These are phyloP conservation scores for Enteromius radiatus DNA, from an alignment of 2,797 vertebrate species.

Conservation along the genomic window DNA sequence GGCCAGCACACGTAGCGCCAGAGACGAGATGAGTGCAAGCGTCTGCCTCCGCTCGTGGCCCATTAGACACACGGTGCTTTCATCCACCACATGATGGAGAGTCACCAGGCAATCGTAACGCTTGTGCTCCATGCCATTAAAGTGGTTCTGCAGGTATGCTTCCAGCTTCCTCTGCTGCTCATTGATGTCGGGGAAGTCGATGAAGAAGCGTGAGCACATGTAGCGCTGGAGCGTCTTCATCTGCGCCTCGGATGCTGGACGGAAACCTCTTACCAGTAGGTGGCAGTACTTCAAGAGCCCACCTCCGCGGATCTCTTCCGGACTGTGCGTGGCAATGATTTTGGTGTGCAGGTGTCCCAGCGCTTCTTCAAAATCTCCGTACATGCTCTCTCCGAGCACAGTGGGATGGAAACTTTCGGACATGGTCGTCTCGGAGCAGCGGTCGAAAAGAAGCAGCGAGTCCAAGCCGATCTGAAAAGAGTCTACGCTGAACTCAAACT, in stretches of 20 bases:
- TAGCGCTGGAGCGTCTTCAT: conserved; percentile 93
- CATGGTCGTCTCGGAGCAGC: conserved; percentile 91
- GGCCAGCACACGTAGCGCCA: conserved; percentile 87
- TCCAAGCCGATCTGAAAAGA: conserved; percentile 97
- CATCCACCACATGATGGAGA: conserved; percentile 90
- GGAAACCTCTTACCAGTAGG: conserved; percentile 90
- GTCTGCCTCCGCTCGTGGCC: conserved; percentile 95
- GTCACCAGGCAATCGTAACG: conserved; percentile 95
- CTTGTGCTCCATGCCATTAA: conserved; percentile 89
- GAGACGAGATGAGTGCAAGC: conserved; percentile 89
- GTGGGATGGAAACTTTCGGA: conserved; percentile 94
- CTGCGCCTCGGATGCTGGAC: conserved; percentile 82
- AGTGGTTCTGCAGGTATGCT: conserved; percentile 95
- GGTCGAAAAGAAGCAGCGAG: conserved; percentile 90
- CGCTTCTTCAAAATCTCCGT: conserved; percentile 90
- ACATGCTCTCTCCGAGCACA: conserved; percentile 91
- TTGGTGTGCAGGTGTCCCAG: conserved; percentile 87
- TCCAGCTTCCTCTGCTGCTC: conserved; percentile 93
- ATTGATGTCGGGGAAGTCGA: conserved; percentile 91
- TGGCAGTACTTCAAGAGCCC: conserved; percentile 97
- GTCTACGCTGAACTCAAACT: conserved; percentile 97
- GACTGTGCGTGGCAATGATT: conserved; percentile 90
- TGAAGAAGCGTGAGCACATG: conserved; percentile 99
- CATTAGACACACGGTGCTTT: conserved; percentile 98
- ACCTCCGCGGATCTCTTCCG: conserved; percentile 93